These are phyloP conservation scores for Astropecten irregularis DNA, from an alignment of 53 echinoderm and acorn worm genomes.

Conservation along the genomic window DNA sequence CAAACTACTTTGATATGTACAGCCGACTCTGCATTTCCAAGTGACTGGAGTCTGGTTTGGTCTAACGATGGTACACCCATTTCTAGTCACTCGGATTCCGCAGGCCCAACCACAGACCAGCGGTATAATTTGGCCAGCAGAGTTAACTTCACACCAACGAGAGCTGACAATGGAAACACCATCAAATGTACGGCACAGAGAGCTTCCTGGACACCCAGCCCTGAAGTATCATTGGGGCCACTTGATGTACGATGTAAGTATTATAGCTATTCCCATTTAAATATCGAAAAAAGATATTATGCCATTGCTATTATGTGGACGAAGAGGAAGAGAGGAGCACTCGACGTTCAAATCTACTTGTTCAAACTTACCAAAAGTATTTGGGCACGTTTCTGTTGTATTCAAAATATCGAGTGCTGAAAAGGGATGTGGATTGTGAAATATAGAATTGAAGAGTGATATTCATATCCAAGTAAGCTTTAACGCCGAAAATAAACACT, in stretches of 20 bases:
- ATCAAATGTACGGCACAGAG: not conserved
- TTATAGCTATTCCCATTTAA: not conserved
- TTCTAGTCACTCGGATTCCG: not conserved
- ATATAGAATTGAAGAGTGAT: not conserved
- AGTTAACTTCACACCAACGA: not conserved
- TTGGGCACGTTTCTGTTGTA: too few species aligned
- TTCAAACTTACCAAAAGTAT: not conserved
- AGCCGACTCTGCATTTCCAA: not conserved
- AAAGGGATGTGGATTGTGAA: not conserved
- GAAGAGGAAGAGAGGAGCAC: not conserved
- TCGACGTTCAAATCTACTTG: not conserved
- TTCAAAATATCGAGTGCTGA: not conserved
- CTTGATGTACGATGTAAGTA: not conserved
- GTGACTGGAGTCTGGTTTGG: slow-evolving; percentile 3
- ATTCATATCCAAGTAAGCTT: not conserved
- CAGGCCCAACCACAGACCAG: not conserved
- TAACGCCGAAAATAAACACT: not conserved
- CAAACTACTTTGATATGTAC: not conserved
- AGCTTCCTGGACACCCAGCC: not conserved
- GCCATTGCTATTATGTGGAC: not conserved
- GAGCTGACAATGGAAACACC: not conserved
- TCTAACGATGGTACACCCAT: not conserved
- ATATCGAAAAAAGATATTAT: not conserved
- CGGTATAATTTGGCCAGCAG: not conserved
- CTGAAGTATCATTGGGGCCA: not conserved